Percentiles rank a stretch among this genome's conserved stretches.
phyloP scores from a whole-genome alignment of 2,797 vertebrate genomes.

The Buphagus erythrorhynchus region DNA sequence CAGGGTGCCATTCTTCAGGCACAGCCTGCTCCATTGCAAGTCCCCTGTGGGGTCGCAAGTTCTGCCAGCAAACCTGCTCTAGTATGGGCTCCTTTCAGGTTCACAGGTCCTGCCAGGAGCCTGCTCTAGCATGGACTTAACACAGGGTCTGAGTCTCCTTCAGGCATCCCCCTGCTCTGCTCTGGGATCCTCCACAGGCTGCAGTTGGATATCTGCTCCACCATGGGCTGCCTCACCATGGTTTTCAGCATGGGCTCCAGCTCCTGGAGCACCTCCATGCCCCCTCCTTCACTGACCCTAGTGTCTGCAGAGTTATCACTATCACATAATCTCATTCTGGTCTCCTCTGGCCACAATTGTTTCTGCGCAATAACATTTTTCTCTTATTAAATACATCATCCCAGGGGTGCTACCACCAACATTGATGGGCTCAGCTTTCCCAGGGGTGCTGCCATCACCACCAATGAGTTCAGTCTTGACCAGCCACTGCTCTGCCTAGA shows the following conservation, averaged over 20 bases:
- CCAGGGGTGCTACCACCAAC: neutral
- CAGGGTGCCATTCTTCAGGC: neutral
- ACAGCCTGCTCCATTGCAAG: neutral
- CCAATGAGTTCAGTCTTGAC: neutral
- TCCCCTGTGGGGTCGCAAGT: fast-evolving
- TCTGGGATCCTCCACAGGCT: neutral
- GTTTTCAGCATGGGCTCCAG: neutral
- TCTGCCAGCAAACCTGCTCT: neutral
- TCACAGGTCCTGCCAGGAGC: neutral
- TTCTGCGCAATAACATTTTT: neutral
- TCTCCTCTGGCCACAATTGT: neutral
- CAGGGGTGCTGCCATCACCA: neutral
- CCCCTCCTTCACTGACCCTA: neutral
- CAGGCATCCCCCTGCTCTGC: neutral
- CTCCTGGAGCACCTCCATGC: neutral
- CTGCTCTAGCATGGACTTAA: neutral
- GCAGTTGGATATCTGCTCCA: neutral
- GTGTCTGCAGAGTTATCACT: neutral
- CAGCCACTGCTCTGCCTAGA: neutral
- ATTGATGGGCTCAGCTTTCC: neutral
- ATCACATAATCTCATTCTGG: neutral
- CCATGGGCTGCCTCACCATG: neutral
- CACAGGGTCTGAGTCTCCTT: neutral
- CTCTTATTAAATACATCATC: neutral
- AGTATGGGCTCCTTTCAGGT: neutral